These are phyloP conservation scores for Artemisiospiza belli DNA, from an alignment of 2,113 vertebrate genomes.

Conservation along the genomic window DNA sequence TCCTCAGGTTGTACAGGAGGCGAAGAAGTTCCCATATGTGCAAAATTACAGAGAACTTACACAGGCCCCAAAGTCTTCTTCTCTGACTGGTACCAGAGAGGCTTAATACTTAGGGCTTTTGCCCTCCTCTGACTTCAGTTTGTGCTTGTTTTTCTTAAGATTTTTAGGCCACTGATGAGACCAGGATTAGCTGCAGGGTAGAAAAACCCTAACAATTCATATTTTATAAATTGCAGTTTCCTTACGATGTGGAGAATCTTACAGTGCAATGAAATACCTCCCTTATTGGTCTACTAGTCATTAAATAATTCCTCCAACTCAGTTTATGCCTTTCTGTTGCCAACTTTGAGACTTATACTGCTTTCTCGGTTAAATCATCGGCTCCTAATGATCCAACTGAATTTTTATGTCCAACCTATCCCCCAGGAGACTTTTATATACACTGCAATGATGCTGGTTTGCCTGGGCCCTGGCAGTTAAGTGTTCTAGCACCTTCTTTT, in stretches of 20 bases:
- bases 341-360: slow-evolving; percentile 46
- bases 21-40: neutral
- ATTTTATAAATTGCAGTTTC: slow-evolving; percentile 17
- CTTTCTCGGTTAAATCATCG: slow-evolving; percentile 55
- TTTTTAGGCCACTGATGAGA: neutral
- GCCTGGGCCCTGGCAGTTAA: slow-evolving; percentile 33
- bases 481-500: slow-evolving; percentile 37
- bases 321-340: slow-evolving; percentile 56
- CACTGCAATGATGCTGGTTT: slow-evolving; percentile 31
- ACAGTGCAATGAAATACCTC: slow-evolving; percentile 11
- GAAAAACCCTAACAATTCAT: neutral
- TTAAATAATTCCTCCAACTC: slow-evolving; percentile 53
- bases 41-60: neutral
- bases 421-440: slow-evolving; percentile 45
- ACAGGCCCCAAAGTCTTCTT: neutral
- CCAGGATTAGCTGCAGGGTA: neutral
- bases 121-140: neutral
- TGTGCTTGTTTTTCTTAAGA: neutral
- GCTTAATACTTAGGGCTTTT: neutral
- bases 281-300: slow-evolving; percentile 45
- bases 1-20: neutral
- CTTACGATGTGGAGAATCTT: neutral
- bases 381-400: slow-evolving; percentile 59
- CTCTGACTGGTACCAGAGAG: neutral
- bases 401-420: slow-evolving; percentile 54